phyloP scores from a whole-genome alignment of 30 jellyfish, hydroid and myxozoan genomes.

The Aurelia sp. region DNA sequence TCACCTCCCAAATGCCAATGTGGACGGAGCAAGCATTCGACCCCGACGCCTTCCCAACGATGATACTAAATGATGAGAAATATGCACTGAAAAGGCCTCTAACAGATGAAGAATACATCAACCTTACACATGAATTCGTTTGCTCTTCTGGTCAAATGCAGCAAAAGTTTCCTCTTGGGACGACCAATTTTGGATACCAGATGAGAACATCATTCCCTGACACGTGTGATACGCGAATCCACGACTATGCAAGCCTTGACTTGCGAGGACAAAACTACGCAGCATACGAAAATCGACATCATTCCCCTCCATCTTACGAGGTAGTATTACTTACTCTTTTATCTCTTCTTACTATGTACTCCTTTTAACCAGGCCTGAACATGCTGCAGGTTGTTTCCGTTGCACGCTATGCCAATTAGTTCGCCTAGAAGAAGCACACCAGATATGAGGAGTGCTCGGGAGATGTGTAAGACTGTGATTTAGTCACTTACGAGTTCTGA shows the following conservation, averaged over 20 bases:
- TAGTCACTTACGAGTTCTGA: no score
- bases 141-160: slow-evolving; percentile 39
- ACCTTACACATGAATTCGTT: slow-evolving; percentile 46
- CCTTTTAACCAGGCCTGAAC: neutral
- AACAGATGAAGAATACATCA: slow-evolving; percentile 61
- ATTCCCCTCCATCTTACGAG: slow-evolving; percentile 45
- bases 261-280: slow-evolving; percentile 21
- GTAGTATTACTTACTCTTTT: neutral
- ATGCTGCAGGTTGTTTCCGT: no score
- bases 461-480: no score
- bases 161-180: slow-evolving; percentile 17
- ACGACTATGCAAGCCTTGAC: slow-evolving; percentile 23
- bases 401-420: no score
- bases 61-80: slow-evolving; percentile 55
- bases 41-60: slow-evolving; percentile 45
- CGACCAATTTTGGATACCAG: slow-evolving; percentile 17
- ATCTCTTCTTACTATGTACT: neutral
- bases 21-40: slow-evolving; percentile 65
- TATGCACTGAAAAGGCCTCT: slow-evolving; percentile 39
- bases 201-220: slow-evolving; percentile 49
- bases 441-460: no score
- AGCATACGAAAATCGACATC: slow-evolving; percentile 24
- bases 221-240: slow-evolving; percentile 29
- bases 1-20: slow-evolving; percentile 25
- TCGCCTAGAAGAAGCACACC: no score